Base-by-base conservation (phyloP, 2,888 invertebrate genomes). In the Ashinkailepas kermadecensis region DNA sequence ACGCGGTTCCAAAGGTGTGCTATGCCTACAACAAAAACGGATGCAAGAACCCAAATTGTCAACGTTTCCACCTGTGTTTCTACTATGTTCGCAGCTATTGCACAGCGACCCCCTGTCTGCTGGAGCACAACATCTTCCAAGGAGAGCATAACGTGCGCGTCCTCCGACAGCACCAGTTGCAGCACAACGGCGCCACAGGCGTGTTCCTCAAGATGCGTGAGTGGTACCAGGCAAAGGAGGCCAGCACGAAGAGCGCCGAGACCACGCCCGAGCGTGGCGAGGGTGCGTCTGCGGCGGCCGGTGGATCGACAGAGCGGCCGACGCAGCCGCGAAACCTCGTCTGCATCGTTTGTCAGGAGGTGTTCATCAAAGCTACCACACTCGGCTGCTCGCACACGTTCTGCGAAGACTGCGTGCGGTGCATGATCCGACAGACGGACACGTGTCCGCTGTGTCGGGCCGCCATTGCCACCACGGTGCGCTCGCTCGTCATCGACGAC, bases 401-500 rank as follows among this genome's bases (percentile, higher is more conserved):
- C 74, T 74, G 74, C 56, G 74, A 74, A 56, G 18, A 9, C 9
- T 74, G 74, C 74, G 74, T 74, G 56, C 54, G 21, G 56, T 21
- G 21, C 1, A 1, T 21, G 74, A 2, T 13, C 18, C 74, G 74
- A 54, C 21, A 56, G 74, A 10, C 18, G 18, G 18, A 74, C 18
- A 18, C 18, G 21, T 74, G 74, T 18, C 74, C 74, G 74, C 56
- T 74, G 18, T 74, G 74, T 23, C 74, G 74, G 21, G 74, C 74
- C 1, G 21, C 74, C 10, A 56, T 74, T 9, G 74, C 54, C 56
- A 74, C 56, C 74, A 8, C 56, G 8, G 21, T 74, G 7, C 74
- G 74, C 56, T 54, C 74, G 74, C 74, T 74, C 21, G 74, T 74
- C 74, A 21, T 74, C 74, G 74, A 74, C 56, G 74, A 74, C 74